Evolutionary conservation across 2,888 invertebrate species (phyloP), one percentile per base, ranked within the genome.

Genomic region (Agrotis exclamationis): DNA sequence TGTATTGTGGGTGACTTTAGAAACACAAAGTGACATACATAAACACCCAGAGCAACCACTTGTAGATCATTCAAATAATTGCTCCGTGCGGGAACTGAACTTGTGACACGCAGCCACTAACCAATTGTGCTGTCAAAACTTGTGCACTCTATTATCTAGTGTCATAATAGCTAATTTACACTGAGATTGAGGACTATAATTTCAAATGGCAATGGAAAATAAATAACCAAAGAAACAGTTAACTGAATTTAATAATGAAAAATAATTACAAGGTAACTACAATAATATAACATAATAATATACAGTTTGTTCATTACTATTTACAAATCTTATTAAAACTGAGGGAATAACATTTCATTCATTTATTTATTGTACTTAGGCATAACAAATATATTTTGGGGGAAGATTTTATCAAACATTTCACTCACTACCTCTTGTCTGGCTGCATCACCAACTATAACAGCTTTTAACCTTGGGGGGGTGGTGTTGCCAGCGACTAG

Each of bases 401-500:
- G 96, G 86, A 96, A 95, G 85, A 92, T 93, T 90, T 95, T 95
- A 62, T 96, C 95, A 89, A 96, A 95, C 93, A 96, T 95, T 88
- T 95, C 95, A 86, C 87, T 93, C 24, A 96, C 89, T 77, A 93
- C 90, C 70, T 95, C 95, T 86, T 95, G 95, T 74, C 85, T 89
- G 33, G 90, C 86, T 69, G 80, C 88, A 53, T 93, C 93, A 75
- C 96, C 96, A 3, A 96, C 90, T 44, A 97, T 88, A 22, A 94
- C 94, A 50, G 97, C 94, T 90, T 95, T 94, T 90, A 97, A 93
- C 86, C 96, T 95, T 1, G 98, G 98, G 70, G 98, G 96, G 3
- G 96, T 95, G n/a, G 98, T 97, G 89, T 97, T 97, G 4, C 98
- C 98, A 14, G 98, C 97, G 60, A 97, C 96, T 82, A 98, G 94